Conservation (phyloP, 2,888 invertebrate genomes). For the Leucania comma region DNA sequence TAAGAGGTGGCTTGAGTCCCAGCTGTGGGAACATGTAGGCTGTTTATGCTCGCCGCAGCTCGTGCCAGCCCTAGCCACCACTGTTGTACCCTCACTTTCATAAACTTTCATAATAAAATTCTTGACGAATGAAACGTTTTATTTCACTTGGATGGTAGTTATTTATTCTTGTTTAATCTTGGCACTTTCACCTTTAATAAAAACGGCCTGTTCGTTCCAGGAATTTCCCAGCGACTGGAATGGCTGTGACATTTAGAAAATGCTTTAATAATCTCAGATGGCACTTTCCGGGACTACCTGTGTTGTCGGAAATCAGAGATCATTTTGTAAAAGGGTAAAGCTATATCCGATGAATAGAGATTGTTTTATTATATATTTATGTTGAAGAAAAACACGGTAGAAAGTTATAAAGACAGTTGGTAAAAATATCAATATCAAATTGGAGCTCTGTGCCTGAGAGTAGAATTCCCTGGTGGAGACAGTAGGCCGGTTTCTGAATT, state of each 20-base stretch:
- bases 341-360: neutral
- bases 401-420: neutral
- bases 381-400: neutral
- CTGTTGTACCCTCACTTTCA: conserved; percentile 29
- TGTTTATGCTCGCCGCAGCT: neutral
- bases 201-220: conserved; percentile 34
- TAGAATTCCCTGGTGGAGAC: too few relatives aligned
- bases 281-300: conserved; percentile 14
- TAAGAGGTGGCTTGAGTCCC: neutral
- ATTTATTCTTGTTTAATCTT: conserved; percentile 55
- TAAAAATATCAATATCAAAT: too few relatives aligned
- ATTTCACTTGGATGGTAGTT: conserved; percentile 53
- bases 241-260: conserved; percentile 29
- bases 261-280: conserved; percentile 28
- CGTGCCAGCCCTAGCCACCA: conserved; percentile 30
- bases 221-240: conserved; percentile 30
- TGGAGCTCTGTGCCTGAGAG: too few relatives aligned
- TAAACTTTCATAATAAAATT: conserved; percentile 61
- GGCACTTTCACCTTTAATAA: conserved; percentile 44
- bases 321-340: conserved; percentile 18
- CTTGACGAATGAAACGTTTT: conserved; percentile 56
- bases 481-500: too few relatives aligned
- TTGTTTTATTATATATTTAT: neutral
- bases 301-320: conserved; percentile 3
- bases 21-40: neutral